phyloP scores from a whole-genome alignment of 1,140 invertebrate genomes.

The Penaeus indicus region DNA sequence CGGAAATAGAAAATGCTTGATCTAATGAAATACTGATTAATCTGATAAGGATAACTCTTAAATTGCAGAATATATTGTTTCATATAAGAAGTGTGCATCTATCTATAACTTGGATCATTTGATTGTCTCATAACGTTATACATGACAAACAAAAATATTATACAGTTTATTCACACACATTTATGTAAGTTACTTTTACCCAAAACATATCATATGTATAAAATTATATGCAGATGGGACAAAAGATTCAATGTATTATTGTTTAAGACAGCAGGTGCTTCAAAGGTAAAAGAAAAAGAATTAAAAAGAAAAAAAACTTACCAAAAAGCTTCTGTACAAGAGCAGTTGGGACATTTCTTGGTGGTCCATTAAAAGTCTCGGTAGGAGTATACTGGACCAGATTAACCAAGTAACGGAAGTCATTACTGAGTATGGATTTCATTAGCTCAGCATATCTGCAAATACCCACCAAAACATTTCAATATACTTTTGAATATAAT shows the following conservation, averaged over 20 bases:
- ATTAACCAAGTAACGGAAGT: slow-evolving; percentile 42
- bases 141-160: no score
- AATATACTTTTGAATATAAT: background rate
- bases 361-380: slow-evolving; percentile 43
- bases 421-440: slow-evolving; percentile 32
- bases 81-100: no score
- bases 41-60: background rate
- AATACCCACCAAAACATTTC: background rate
- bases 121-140: no score
- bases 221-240: no score
- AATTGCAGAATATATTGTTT: background rate
- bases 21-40: background rate
- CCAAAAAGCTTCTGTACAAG: slow-evolving; percentile 39
- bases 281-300: no score
- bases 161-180: no score
- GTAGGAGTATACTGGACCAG: slow-evolving; percentile 42
- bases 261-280: no score
- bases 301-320: background rate
- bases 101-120: no score
- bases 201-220: no score
- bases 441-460: slow-evolving; percentile 47
- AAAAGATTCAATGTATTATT: no score
- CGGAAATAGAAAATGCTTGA: background rate
- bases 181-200: no score
- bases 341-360: slow-evolving; percentile 42